Evolutionary conservation across 2,113 vertebrate species (phyloP).

Genomic region (Camelus dromedarius): DNA sequence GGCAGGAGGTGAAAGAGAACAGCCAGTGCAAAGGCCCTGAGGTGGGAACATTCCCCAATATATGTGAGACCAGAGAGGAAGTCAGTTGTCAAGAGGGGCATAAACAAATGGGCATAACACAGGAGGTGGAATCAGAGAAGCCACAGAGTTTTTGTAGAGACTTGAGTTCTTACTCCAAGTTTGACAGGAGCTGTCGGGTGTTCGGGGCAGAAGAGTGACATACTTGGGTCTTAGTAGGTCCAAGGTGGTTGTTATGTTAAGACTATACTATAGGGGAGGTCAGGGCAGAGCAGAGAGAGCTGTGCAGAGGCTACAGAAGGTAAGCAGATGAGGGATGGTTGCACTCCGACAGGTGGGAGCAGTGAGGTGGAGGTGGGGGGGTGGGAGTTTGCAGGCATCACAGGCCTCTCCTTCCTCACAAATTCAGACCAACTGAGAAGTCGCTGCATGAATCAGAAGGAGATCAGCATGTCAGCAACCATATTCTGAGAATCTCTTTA

Average conservation of each 20-base stretch:
- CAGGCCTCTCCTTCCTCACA: not conserved
- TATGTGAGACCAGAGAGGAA: not conserved
- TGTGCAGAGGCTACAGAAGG: not conserved
- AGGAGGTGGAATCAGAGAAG: not conserved
- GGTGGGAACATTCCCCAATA: rapidly evolving
- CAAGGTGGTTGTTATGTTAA: not conserved
- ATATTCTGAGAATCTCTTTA: not conserved
- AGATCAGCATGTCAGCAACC: not conserved
- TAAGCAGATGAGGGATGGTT: rapidly evolving
- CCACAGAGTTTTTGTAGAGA: not conserved
- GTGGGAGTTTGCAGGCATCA: too few species aligned
- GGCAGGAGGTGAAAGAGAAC: not conserved
- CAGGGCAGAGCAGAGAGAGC: not conserved
- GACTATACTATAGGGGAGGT: not conserved
- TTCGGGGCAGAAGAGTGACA: not conserved
- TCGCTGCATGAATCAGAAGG: not conserved
- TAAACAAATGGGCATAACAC: not conserved
- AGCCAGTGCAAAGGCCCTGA: not conserved
- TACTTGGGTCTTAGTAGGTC: not conserved
- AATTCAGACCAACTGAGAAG: not conserved
- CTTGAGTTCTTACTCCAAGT: not conserved
- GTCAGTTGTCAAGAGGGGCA: not conserved
- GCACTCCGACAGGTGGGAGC: too few species aligned
- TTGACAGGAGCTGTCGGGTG: not conserved
- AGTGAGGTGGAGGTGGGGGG: not conserved